Percentiles rank a stretch among this genome's conserved stretches.
Evolutionary conservation across 2,888 invertebrate genomes (phyloP).

Genomic region (Allolobophora icterica): DNA sequence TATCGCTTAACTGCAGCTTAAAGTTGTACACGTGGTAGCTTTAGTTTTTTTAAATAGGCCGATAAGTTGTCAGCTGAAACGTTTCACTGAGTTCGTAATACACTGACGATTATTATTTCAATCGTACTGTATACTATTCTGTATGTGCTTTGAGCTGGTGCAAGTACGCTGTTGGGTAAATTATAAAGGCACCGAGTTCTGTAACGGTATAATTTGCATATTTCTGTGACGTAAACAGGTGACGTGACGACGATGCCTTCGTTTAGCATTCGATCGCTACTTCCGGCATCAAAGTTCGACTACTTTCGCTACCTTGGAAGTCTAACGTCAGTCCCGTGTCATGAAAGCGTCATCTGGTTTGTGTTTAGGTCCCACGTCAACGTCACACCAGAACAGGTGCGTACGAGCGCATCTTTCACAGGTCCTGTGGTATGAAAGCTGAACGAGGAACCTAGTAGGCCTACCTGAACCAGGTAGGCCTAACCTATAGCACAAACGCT

Average conservation of each 20-base stretch:
- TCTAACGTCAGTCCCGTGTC: slow-evolving; percentile 33
- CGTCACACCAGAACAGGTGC: not conserved
- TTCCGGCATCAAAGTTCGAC: not conserved
- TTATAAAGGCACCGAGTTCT: too few species aligned
- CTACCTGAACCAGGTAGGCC: too few species aligned
- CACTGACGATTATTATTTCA: too few species aligned
- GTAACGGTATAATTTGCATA: not conserved
- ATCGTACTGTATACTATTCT: too few species aligned
- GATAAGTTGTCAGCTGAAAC: too few species aligned
- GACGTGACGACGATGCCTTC: not conserved
- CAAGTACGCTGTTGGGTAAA: too few species aligned
- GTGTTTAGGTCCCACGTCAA: not conserved
- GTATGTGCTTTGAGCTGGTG: too few species aligned
- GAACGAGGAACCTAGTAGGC: not conserved
- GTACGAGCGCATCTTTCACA: not conserved
- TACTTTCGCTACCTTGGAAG: slow-evolving; percentile 28
- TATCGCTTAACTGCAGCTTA: too few species aligned
- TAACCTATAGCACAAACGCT: too few species aligned
- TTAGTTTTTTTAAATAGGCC: too few species aligned
- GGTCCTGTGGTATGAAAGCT: not conserved
- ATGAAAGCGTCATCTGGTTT: slow-evolving; percentile 32
- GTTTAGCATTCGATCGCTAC: not conserved
- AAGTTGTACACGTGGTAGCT: too few species aligned
- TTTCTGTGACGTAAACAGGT: not conserved
- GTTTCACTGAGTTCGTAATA: too few species aligned